Percentiles rank a stretch among this genome's conserved stretches.
These are phyloP conservation scores for Eublepharis macularius DNA, from an alignment of 2,113 vertebrate species.

Conservation along the genomic window DNA sequence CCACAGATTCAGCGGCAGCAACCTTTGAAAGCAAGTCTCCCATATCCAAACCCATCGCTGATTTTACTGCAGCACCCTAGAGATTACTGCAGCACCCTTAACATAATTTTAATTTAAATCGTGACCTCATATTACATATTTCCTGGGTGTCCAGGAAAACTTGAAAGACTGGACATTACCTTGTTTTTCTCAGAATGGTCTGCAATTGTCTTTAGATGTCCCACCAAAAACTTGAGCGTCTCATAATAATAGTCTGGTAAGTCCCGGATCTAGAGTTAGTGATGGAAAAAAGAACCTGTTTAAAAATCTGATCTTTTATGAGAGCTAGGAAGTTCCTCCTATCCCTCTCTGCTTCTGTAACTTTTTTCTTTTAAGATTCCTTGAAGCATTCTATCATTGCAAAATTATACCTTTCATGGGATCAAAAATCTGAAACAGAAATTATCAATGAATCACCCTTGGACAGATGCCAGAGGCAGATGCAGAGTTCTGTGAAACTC, in stretches of 20 bases:
- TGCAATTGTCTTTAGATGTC: slow-evolving; percentile 92
- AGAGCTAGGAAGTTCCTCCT: not conserved
- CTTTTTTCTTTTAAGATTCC: not conserved
- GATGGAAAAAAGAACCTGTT: not conserved
- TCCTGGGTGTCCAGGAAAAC: fast-evolving
- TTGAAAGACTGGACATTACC: slow-evolving; percentile 52
- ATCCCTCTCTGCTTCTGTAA: not conserved
- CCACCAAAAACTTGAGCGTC: slow-evolving; percentile 92
- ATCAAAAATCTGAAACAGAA: too few species aligned
- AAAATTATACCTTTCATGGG: not conserved
- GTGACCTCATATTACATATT: not conserved
- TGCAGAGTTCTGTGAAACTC: not conserved
- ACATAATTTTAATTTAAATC: not conserved
- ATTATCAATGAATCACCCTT: not conserved
- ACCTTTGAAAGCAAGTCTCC: not conserved
- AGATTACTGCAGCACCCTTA: too few species aligned
- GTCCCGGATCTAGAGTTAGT: slow-evolving; percentile 85
- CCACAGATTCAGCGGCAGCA: not conserved
- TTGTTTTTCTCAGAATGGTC: slow-evolving; percentile 96
- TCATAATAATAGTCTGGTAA: slow-evolving; percentile 93
- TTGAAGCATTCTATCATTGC: not conserved
- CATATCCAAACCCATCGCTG: not conserved
- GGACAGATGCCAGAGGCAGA: too few species aligned
- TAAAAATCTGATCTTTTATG: not conserved
- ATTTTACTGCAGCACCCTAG: not conserved